Base-by-base conservation (phyloP, 2,113 vertebrate species). In the Aramus guarauna region DNA sequence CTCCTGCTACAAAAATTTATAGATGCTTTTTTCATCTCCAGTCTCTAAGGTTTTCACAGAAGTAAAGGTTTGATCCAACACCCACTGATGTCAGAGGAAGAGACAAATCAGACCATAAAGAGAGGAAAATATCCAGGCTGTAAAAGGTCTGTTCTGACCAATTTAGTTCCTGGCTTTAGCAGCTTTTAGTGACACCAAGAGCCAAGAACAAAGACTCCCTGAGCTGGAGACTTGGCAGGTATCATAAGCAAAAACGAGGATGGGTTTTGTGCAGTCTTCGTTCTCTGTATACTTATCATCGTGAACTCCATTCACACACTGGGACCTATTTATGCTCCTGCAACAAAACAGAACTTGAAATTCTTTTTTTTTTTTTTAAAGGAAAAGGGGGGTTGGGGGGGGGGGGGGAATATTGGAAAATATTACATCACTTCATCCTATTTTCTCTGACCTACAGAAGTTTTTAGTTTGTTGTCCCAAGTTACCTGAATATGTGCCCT, bases 201-300 rank as follows among this genome's bases (percentile, higher is more conserved):
- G 69, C 64, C 64, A 67, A 75, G 66, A 92, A 76, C 7, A 86
- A 72, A 74, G 27, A 48, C 30, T 45, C 16, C 7, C 67, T 69
- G 52, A 94, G 76, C 43, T 72, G 62, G 76, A 92, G 90, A 56
- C 34, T 58, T 94, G 69, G 83, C 69, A 89, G 60, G 62, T 84
- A 68, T 41, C 34, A 30, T 7, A 85, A 92, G 47, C 36, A 86
- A 81, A 92, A 37, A 52, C 0, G 4, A 85, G 2, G 7, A 88
- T 16, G 30, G 7, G 20, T 36, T 83, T 78, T 78, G 17, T n/a
- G 36, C 14, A 47, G 20, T 23, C 55, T 59, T 83, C 63, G 53
- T 80, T 81, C 34, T 36, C 64, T 47, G 15, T 24, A 5, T 56
- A 37, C 34, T 52, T 56, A 77, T 6, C n/a, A 83, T 32, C 43